Base-by-base conservation (phyloP, 2,888 invertebrate genomes). In the Luperina nickerlii region DNA sequence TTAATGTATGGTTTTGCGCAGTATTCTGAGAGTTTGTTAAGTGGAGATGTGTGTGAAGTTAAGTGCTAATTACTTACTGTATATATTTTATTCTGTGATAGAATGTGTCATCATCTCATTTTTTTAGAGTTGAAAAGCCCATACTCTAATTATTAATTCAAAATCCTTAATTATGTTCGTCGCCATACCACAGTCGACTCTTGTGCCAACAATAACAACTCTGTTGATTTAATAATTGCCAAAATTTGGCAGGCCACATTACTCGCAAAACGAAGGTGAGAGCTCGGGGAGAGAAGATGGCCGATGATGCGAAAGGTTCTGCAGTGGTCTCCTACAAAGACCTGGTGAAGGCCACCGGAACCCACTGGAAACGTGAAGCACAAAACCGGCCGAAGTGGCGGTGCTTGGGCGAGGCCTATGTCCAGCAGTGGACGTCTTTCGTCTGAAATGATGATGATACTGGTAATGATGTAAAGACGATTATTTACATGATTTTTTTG, bases 1-100 rank as follows among this genome's bases (percentile, higher is more conserved):
- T 72, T 85, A 82, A 86, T 78, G 68, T 84, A 65, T 74, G 86
- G 67, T 24, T 74, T 48, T 6, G 4, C 13, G 51, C 6, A 20
- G 20, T 60, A 76, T 60, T 63, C 24, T 81, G 1, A 2, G 27
- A 8, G 18, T 51, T 38, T 48, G 13, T 38, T 57, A 6, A 32
- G n/a, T 20, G 2, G 18, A n/a, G 1, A 51, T 71, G 3, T 72
- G 48, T 78, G 65, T 45, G 18, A 18, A 76, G 18, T 38, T 8
- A 60, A 18, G n/a, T 42, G 42, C 15, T 74, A 48, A 74, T 48
- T n/a, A 57, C 24, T 57, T n/a, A 11, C 57, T 60, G n/a, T 60
- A 5, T 5, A 5, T 20, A 20, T 54, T n/a, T 11, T n/a, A n/a
- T 2, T 2, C 13, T 27, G 27, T 7, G n/a, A 27, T 15, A 27